phyloP scores from a whole-genome alignment of 2,113 vertebrate species.

The Psettodes erumei region DNA sequence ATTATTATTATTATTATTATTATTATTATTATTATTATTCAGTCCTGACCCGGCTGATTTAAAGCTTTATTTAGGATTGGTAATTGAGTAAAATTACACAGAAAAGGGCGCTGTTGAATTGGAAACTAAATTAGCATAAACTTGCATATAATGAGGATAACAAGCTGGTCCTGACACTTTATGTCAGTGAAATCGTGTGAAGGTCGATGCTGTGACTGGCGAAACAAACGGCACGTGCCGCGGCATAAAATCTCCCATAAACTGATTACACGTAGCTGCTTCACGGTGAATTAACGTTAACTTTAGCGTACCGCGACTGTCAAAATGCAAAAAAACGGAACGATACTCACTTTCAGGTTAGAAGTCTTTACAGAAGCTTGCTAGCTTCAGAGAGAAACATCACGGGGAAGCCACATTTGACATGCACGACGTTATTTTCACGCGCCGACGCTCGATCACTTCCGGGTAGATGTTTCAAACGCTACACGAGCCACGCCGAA shows the following conservation, averaged over 20 bases:
- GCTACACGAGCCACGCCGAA: fast-evolving
- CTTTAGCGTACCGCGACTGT: background rate
- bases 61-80: background rate
- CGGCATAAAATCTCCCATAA: background rate
- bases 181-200: conserved; percentile 20
- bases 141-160: too few species aligned
- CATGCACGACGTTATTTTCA: conserved; percentile 44
- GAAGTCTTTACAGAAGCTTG: conserved; percentile 19
- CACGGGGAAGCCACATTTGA: background rate
- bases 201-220: conserved; percentile 52
- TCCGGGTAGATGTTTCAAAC: background rate
- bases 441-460: background rate
- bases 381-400: conserved; percentile 3
- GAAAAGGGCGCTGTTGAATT: background rate
- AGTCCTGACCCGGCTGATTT: background rate
- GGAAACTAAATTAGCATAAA: background rate
- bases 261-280: background rate
- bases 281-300: background rate
- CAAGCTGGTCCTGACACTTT: background rate
- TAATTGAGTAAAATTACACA: background rate
- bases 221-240: too few species aligned
- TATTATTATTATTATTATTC: background rate
- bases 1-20: background rate
- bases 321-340: background rate
- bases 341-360: conserved; percentile 46